A percentile compares a stretch with the other conserved stretches of the same genome.
Conservation (phyloP, 1,140 invertebrate species). For the Cotesia glomerata region DNA sequence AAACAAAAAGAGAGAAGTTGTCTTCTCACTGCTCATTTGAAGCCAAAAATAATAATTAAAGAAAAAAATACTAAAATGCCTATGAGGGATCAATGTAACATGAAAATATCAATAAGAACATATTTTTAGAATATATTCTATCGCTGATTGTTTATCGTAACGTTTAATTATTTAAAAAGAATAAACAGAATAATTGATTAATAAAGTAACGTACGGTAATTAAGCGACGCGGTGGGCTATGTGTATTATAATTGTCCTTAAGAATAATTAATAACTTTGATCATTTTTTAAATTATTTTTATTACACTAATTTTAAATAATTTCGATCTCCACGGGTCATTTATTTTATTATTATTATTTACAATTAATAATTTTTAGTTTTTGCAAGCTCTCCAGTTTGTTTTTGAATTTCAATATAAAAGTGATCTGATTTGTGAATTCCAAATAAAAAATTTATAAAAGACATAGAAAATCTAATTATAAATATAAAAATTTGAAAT, state of each 20-base stretch:
- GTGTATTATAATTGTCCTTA: conserved; percentile 17
- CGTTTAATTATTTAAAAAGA: conserved; percentile 9
- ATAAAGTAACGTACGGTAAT: not conserved
- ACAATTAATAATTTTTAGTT: too few relatives aligned
- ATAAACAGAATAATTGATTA: not conserved
- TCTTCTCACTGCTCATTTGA: conserved; percentile 51
- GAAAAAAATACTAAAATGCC: conserved; percentile 37
- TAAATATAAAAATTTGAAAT: conserved; percentile 5
- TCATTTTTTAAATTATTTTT: not conserved
- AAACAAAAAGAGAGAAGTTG: conserved; percentile 10
- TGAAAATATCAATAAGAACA: conserved; percentile 58
- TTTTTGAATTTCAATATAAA: conserved; percentile 26
- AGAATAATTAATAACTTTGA: not conserved
- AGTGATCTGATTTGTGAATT: conserved; percentile 28
- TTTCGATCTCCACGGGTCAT: conserved; percentile 23
- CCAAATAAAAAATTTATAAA: conserved; percentile 12
- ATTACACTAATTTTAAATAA: not conserved
- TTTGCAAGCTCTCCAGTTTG: not conserved
- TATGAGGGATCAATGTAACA: conserved; percentile 59
- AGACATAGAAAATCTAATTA: conserved; percentile 25
- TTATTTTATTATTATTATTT: conserved; percentile 8
- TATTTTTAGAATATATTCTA: conserved; percentile 61
- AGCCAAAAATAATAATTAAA: conserved; percentile 50
- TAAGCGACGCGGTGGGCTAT: conserved; percentile 21
- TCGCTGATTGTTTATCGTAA: conserved; percentile 31